Base-by-base conservation (phyloP, 2,113 vertebrate species). In the Microcebus griseorufus region DNA sequence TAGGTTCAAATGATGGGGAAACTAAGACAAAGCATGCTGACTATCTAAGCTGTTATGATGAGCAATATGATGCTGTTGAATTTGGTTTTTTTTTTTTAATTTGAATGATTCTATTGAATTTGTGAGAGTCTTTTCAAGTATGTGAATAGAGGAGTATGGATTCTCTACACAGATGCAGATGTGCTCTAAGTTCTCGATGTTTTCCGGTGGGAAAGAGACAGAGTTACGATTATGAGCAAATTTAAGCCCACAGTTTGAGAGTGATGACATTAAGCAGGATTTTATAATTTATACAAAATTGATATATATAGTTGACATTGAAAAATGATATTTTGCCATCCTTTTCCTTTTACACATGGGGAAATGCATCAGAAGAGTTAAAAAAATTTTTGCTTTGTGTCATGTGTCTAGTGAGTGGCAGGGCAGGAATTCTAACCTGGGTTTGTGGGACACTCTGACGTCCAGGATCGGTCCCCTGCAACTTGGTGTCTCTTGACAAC, bases 191-290 rank as follows among this genome's bases (percentile, higher is more conserved):
- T 64, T 60, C 34, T 69, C 37, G 32, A 18, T 34, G 51, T 62
- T 94, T 86, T 42, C 69, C 62, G 83, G 1, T 67, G 45, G 45
- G 20, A 58, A 73, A 81, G 60, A 96, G 29, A 72, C 2, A 64
- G 1, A 39, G 4, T 45, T 79, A 86, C 4, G 18, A 10, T 85
- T 87, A 45, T 20, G 37, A 91, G 34, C 75, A 93, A 95, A 85
- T 76, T 96, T 94, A 86, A 97, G 93, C 94, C 53, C 60, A 27
- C 83, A 76, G 82, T 92, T 89, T 96, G 87, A 93, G 78, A 18
- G 90, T 94, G 82, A 91, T 92, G 90, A 96, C 95, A 95, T 94
- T 86, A 93, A 97, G 45, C n/a, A 79, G 55, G 2, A 69, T 48
- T 78, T 84, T 88, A 72, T 34, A 53, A 67, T 72, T 34, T 70